These are phyloP conservation scores for Agonopterix alstromeriana DNA, from an alignment of 2,888 invertebrate species.

Conservation along the genomic window DNA sequence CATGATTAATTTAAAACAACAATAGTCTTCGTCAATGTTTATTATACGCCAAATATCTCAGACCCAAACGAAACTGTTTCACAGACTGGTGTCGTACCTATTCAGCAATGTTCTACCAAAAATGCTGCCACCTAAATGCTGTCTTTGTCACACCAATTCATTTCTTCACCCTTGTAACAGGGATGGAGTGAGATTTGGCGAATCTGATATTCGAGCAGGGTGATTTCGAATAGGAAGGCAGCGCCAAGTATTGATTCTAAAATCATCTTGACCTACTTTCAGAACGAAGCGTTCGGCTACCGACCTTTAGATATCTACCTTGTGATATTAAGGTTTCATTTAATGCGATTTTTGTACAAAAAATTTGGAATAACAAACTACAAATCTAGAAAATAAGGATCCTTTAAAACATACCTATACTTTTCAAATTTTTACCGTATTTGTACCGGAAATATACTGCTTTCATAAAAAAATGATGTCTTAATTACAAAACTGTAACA, in stretches of 20 bases:
- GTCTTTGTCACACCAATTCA: not conserved
- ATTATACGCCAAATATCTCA: too few relatives aligned
- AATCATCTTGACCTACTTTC: constrained; percentile 35
- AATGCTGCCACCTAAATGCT: not conserved
- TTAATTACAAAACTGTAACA: too few relatives aligned
- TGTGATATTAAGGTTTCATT: not conserved
- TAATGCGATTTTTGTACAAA: too few relatives aligned
- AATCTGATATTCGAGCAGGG: constrained; percentile 4
- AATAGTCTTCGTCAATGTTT: too few relatives aligned
- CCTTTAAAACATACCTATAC: too few relatives aligned
- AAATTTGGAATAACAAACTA: too few relatives aligned
- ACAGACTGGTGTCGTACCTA: not conserved
- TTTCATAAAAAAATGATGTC: too few relatives aligned
- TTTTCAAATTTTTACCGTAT: too few relatives aligned
- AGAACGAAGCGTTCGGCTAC: constrained; percentile 3
- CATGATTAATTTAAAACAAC: too few relatives aligned
- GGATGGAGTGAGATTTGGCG: constrained; percentile 3
- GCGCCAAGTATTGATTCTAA: constrained; percentile 38
- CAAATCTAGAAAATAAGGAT: too few relatives aligned
- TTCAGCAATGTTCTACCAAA: not conserved
- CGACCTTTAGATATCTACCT: not conserved
- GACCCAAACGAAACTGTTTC: too few relatives aligned
- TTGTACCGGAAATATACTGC: too few relatives aligned
- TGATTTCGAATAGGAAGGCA: constrained; percentile 3
- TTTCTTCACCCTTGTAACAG: not conserved